A percentile compares a stretch with the other conserved stretches of the same genome.
phyloP scores from a whole-genome alignment of 1,140 invertebrate genomes.

The Ephestia elutella region DNA sequence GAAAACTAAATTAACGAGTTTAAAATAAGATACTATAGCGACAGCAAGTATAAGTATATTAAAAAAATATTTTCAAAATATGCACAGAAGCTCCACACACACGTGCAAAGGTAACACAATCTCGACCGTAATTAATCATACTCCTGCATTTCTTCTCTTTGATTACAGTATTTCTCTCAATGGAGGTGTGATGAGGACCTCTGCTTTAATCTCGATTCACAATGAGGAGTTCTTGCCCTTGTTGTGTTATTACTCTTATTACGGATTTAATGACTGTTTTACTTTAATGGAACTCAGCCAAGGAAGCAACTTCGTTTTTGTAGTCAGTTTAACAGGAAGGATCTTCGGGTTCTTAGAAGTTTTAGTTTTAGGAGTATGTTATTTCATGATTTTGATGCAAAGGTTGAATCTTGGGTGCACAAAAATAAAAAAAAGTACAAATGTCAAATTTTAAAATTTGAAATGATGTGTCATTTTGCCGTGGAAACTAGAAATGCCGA shows the following conservation, averaged over 20 bases:
- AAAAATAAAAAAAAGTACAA: too few species aligned
- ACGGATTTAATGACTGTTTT: constrained; percentile 29
- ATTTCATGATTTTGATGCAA: too few species aligned
- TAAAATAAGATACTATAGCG: too few species aligned
- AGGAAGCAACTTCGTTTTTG: neutral
- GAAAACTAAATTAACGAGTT: too few species aligned
- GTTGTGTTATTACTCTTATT: constrained; percentile 31
- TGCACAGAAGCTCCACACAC: neutral
- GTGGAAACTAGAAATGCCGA: too few species aligned
- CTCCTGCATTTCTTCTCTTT: constrained; percentile 30
- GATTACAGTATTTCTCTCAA: constrained; percentile 38
- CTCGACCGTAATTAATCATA: constrained; percentile 35
- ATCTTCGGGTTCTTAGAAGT: neutral
- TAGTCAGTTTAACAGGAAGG: neutral
- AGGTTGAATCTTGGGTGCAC: too few species aligned
- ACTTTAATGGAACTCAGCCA: constrained; percentile 19
- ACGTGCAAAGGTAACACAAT: constrained; percentile 12
- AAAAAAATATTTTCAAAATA: too few species aligned
- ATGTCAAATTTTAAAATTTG: too few species aligned
- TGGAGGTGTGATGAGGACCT: constrained; percentile 28
- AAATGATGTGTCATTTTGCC: too few species aligned
- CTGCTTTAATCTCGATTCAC: constrained; percentile 37
- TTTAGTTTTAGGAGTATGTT: neutral
- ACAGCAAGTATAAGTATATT: too few species aligned
- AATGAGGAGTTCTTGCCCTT: constrained; percentile 28